phyloP scores from a whole-genome alignment of 1,140 invertebrate genomes.

The Chlorops oryzae region DNA sequence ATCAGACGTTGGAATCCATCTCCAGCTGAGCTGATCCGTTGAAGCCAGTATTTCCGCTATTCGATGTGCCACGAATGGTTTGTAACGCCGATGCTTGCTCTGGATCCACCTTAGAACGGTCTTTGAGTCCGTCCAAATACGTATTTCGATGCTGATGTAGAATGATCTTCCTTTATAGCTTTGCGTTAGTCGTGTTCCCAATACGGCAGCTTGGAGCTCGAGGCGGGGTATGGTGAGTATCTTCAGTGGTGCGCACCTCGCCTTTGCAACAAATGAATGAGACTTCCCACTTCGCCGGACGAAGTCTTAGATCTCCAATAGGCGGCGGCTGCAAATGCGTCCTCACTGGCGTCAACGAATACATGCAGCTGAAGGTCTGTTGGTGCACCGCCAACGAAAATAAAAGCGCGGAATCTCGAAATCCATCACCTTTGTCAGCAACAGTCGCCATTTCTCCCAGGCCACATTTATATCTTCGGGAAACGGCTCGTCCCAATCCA shows the following conservation, averaged over 20 bases:
- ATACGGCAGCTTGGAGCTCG: constrained; percentile 28
- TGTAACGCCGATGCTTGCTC: constrained; percentile 23
- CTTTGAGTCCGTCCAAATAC: constrained; percentile 39
- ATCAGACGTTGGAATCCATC: constrained; percentile 20
- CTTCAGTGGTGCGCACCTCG: constrained; percentile 24
- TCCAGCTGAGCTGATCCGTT: constrained; percentile 19
- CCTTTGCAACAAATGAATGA: constrained; percentile 23
- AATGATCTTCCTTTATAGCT: not conserved
- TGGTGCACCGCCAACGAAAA: too few species aligned
- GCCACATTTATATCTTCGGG: too few species aligned
- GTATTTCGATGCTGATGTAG: constrained; percentile 5
- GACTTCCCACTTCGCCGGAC: not conserved
- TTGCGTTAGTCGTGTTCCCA: constrained; percentile 20
- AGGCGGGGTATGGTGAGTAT: constrained; percentile 23
- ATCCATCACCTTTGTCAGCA: too few species aligned
- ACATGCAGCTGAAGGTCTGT: constrained; percentile 19
- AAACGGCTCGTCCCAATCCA: too few species aligned
- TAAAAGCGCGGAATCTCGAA: too few species aligned
- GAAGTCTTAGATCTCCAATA: too few species aligned
- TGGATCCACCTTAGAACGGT: constrained; percentile 35
- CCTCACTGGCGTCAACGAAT: constrained; percentile 28
- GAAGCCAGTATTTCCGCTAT: constrained; percentile 38
- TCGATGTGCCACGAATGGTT: constrained; percentile 45
- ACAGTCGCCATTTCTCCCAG: too few species aligned
- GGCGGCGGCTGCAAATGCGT: constrained; percentile 29